Evolutionary conservation across 2,797 vertebrate genomes (phyloP).

Genomic region (Synaphobranchus kaupii): DNA sequence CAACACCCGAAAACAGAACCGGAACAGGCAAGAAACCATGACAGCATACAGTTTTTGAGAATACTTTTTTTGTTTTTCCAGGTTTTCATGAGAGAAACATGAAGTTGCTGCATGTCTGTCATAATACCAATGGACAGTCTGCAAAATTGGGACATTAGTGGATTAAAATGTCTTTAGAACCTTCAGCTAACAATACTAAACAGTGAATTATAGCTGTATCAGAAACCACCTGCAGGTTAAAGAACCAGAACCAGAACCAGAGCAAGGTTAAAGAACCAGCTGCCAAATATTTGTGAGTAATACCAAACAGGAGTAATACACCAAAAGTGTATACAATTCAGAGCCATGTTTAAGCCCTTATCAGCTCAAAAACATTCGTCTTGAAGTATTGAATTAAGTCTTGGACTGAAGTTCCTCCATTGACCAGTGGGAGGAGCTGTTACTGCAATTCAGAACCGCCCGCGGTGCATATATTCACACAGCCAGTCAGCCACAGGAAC

Average conservation of each 20-base stretch:
- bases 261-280: neutral
- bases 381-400: neutral
- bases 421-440: constrained; percentile 46
- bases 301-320: neutral
- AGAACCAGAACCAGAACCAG: neutral
- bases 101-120: no score
- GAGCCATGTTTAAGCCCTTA: neutral
- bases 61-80: no score
- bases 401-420: neutral
- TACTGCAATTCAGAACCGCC: constrained; percentile 23
- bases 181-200: neutral
- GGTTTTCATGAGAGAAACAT: no score
- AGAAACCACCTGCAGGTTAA: neutral
- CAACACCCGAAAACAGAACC: no score
- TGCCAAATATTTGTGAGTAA: neutral
- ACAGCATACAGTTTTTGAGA: no score
- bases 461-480: constrained; percentile 37
- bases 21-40: no score
- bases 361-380: neutral
- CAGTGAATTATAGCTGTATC: neutral
- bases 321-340: neutral
- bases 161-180: neutral
- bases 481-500: constrained; percentile 50
- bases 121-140: neutral
- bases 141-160: neutral